A percentile compares a stretch with the other conserved stretches of the same genome.
phyloP scores from a whole-genome alignment of 2,113 vertebrate genomes.

The Baryphthengus martii region DNA sequence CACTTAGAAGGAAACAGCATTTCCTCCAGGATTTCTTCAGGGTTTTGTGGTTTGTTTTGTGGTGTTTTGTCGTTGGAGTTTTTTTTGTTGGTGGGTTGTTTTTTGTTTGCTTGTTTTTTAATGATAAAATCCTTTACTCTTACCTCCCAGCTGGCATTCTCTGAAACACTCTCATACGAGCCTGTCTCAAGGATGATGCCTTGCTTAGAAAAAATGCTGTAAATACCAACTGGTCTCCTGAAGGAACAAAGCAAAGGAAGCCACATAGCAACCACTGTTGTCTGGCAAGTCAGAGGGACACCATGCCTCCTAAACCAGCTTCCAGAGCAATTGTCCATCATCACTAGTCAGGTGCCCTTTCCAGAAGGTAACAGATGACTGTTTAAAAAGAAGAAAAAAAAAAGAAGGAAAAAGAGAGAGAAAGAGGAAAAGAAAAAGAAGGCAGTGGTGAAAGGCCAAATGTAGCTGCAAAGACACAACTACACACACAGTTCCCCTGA shows the following conservation, averaged over 20 bases:
- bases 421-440: not conserved
- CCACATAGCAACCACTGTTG: not conserved
- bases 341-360: not conserved
- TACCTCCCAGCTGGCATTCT: not conserved
- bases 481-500: not conserved
- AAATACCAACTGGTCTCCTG: not conserved
- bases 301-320: not conserved
- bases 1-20: not conserved
- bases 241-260: not conserved
- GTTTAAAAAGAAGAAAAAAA: not conserved
- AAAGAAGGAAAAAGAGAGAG: rapidly evolving
- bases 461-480: not conserved
- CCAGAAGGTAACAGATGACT: not conserved
- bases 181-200: not conserved
- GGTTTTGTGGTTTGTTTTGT: not conserved
- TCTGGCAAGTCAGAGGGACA: not conserved
- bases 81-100: not conserved
- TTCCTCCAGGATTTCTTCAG: not conserved
- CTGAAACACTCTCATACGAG: not conserved
- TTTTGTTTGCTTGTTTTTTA: not conserved
- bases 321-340: not conserved
- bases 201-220: not conserved
- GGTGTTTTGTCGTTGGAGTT: not conserved
- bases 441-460: not conserved
- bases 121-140: not conserved